These are phyloP conservation scores for Torymus tubicola DNA, from an alignment of 2,888 invertebrate genomes.

Conservation along the genomic window DNA sequence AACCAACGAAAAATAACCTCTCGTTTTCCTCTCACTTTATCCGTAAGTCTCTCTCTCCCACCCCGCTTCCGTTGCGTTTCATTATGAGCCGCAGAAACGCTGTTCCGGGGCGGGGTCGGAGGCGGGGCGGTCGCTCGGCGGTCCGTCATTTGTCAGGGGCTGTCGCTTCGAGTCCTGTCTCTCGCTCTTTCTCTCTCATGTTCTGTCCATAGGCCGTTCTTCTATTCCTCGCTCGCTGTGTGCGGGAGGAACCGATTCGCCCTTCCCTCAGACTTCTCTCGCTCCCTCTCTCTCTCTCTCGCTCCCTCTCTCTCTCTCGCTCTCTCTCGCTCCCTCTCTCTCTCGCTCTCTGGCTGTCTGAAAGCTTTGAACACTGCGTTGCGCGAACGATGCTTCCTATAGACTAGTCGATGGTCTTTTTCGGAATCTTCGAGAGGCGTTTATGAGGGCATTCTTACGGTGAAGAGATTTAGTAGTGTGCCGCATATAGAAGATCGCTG, in stretches of 20 bases:
- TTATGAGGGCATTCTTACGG: not conserved
- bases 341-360: no score
- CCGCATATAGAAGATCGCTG: not conserved
- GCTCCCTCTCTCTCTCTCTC: not conserved
- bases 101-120: conserved; percentile 41
- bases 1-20: not conserved
- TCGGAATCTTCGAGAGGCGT: not conserved
- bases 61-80: conserved; percentile 37
- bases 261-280: conserved; percentile 49
- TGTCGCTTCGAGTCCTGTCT: conserved; percentile 72
- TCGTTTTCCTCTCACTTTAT: no score
- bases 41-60: conserved; percentile 7
- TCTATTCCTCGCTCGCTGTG: conserved; percentile 62
- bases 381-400: no score
- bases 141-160: conserved; percentile 77
- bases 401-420: not conserved
- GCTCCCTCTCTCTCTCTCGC: not conserved
- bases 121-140: conserved; percentile 68
- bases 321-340: no score
- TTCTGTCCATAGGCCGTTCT: conserved; percentile 75
- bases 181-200: conserved; percentile 40
- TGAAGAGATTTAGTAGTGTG: no score
- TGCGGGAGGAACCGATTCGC: conserved; percentile 61
- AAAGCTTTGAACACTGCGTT: no score
- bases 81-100: conserved; percentile 54